Conservation (phyloP, 1,140 invertebrate genomes). For the Brachionus angularis region DNA sequence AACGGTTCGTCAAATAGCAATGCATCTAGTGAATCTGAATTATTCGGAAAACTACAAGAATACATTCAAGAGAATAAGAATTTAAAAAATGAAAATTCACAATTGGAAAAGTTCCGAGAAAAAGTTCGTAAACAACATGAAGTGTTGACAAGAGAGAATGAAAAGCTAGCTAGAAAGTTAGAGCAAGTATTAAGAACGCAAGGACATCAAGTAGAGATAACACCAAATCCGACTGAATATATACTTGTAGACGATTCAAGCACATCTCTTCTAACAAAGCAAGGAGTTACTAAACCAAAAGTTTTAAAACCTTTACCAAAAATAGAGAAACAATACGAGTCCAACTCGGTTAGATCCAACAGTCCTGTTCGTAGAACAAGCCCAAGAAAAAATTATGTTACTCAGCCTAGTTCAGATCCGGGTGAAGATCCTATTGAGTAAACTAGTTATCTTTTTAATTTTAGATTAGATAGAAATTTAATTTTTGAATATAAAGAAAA, state of each 20-base stretch:
- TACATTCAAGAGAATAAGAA: conserved; percentile 77
- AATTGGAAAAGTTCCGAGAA: conserved; percentile 26
- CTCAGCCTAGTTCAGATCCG: conserved; percentile 21
- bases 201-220: not conserved
- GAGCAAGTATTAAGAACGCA: conserved; percentile 42
- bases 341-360: not conserved
- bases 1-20: conserved; percentile 38
- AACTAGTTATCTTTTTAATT: not conserved
- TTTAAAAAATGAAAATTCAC: conserved; percentile 56
- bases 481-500: conserved; percentile 24
- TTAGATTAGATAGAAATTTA: not conserved
- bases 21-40: conserved; percentile 44
- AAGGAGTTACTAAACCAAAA: conserved; percentile 5
- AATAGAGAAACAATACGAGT: conserved; percentile 5
- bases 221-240: conserved; percentile 4
- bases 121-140: conserved; percentile 39
- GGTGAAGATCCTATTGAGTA: conserved; percentile 40
- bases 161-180: conserved; percentile 33
- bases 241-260: not conserved
- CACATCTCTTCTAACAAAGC: too few relatives aligned
- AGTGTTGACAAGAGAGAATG: conserved; percentile 40
- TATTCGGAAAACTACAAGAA: conserved; percentile 60
- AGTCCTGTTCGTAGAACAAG: not conserved
- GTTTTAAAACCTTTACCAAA: not conserved
- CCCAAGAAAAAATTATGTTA: not conserved